Base-by-base conservation (phyloP, 2,797 vertebrate species). In the Eospalax fontanierii region DNA sequence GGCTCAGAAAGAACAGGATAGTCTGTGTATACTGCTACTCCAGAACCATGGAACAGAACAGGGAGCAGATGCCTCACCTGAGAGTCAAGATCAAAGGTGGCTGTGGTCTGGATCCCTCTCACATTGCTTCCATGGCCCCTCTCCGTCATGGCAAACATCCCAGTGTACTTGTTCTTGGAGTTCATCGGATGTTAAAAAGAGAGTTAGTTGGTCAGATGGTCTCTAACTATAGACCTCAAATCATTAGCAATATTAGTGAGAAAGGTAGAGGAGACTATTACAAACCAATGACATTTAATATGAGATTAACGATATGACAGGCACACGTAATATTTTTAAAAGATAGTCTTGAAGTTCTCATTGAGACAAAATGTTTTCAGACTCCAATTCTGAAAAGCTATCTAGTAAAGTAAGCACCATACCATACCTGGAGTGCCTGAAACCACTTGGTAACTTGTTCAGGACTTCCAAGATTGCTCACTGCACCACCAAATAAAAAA, bases 121-220 rank as follows among this genome's bases (percentile, higher is more conserved):
- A 98, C 97, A 0, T 98, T 98, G 93, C 98, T 98, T 30, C 98
- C 97, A 0, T 98, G 98, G 24, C 98, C 97, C 85, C 96, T 97
- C 95, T 98, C 98, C 0, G 98, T 98, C 98, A 98, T 96, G 5
- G 98, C 98, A 96, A 98, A 98, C 98, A 98, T 98, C 63, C 98
- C 98, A 0, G 97, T 98, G 90, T 97, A 98, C 46, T 96, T 88
- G 95, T 54, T 98, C 97, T 98, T 98, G 92, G 50, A 71, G 21
- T 66, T 57, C 61, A 90, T 30, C 21, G 83, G 90, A 89, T 6
- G 5, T 14, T 30, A 79, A 79, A n/a, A 76, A 70, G 54, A 9
- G 24, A 61, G 54, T 90, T 70, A 84, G n/a, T 22, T 57, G 2
- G 43, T 75, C 85, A 84, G 73, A 22, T 10, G 50, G 28, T 10